Conservation (phyloP, 2,888 invertebrate genomes). For the Acanthosepion esculentum region DNA sequence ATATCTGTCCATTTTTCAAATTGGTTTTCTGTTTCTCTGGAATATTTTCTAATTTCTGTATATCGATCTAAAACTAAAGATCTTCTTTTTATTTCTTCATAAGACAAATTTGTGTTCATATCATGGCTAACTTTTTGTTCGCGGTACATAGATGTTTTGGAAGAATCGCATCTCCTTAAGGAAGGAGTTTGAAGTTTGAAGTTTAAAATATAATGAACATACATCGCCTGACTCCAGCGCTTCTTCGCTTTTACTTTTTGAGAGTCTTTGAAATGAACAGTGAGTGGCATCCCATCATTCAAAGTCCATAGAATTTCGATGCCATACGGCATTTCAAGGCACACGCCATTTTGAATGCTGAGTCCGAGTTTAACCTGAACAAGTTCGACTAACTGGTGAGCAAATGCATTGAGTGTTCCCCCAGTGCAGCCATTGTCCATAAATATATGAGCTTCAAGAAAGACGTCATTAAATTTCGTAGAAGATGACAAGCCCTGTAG, state of each 20-base stretch:
- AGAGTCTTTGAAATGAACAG: conserved; percentile 66
- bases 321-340: conserved; percentile 64
- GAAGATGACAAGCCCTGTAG: conserved; percentile 58
- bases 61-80: neutral
- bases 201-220: conserved; percentile 63
- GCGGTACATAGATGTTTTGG: neutral
- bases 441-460: conserved; percentile 65
- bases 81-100: conserved; percentile 35
- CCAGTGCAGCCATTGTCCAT: conserved; percentile 65
- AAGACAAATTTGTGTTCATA: neutral
- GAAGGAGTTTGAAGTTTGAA: conserved; percentile 50
- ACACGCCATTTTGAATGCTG: conserved; percentile 53
- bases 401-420: conserved; percentile 61
- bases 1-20: neutral
- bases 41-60: neutral
- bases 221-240: conserved; percentile 69
- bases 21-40: neutral
- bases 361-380: conserved; percentile 57
- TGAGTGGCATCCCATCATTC: conserved; percentile 62
- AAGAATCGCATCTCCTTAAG: neutral
- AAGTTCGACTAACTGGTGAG: conserved; percentile 61
- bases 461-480: conserved; percentile 55
- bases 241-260: conserved; percentile 65
- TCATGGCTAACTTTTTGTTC: neutral
- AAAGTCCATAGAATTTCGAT: conserved; percentile 61